Evolutionary conservation across 2,797 vertebrate genomes (phyloP), one percentile per base, ranked within the genome.

Genomic region (Coregonus sp.): DNA sequence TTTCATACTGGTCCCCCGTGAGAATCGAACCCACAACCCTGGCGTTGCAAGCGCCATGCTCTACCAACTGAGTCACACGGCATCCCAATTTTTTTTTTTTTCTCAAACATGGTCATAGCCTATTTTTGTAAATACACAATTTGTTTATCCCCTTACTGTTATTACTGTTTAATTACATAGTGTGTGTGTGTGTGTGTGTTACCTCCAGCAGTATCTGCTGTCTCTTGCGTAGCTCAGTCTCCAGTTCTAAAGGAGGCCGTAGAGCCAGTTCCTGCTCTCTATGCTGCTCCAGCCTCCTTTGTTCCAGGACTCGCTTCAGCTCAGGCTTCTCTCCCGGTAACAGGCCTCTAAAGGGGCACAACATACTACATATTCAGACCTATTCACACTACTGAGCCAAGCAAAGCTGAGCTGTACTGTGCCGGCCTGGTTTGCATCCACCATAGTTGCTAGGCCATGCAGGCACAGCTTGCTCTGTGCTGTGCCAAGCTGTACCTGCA

Each of bases 211-310:
- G 82, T 82, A 92, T 95, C 85, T 92, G 92, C 78, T 95, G 94
- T 68, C 87, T 87, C 87, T 96, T 95, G 73, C 89, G 93, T 37
- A 96, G 94, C 90, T 95, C 93, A 61, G 87, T 93, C 84, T 96
- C 94, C 86, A 96, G 90, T 65, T 96, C 92, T 0, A 93, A 94
- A 35, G 91, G 91, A 5, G 85, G 79, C 33, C 79, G 87, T 25
- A 72, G 89, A 4, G 91, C 91, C 89, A 93, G 82, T 84, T 95
- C 93, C 78, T 89, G 78, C 81, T 93, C 93, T 70, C 74, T 88
- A 85, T 93, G 90, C 82, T 92, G 90, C 85, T 94, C 90, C 86
- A 93, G 84, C 72, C 87, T 77, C 37, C 92, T 89, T 85, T 92
- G 93, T 87, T 95, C 92, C 86, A 96, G 83, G 59, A 94, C 92